phyloP scores from a whole-genome alignment of 2,113 vertebrate species.

The Perccottus glenii region DNA sequence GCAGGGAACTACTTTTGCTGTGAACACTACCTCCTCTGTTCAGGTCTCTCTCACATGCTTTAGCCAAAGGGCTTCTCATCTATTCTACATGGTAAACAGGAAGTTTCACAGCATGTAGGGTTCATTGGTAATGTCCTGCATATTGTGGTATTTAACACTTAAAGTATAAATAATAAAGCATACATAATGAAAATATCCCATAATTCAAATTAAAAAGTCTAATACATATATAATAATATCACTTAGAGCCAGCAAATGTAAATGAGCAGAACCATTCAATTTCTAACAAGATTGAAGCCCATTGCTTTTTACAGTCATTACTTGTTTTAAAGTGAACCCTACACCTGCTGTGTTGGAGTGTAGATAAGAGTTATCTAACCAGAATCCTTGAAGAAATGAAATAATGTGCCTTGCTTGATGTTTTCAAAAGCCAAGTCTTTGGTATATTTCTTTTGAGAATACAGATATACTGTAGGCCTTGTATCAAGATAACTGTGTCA shows the following conservation, averaged over 20 bases:
- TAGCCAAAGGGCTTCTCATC: slow-evolving; percentile 65
- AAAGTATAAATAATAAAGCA: slow-evolving; percentile 7
- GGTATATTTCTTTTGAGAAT: too few relatives aligned
- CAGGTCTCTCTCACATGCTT: slow-evolving; percentile 66
- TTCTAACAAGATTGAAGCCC: too few relatives aligned
- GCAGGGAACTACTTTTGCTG: slow-evolving; percentile 39
- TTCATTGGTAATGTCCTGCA: slow-evolving; percentile 63
- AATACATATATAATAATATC: too few relatives aligned
- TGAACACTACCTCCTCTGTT: slow-evolving; percentile 66
- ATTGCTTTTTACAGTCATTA: too few relatives aligned
- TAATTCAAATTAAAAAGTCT: neutral
- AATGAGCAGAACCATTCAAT: neutral
- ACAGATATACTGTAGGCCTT: too few relatives aligned
- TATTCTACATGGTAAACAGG: slow-evolving; percentile 73
- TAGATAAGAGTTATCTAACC: too few relatives aligned
- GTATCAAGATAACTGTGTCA: neutral
- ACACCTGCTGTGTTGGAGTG: too few relatives aligned
- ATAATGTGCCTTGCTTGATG: too few relatives aligned
- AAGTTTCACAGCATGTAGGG: slow-evolving; percentile 48
- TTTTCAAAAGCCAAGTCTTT: too few relatives aligned
- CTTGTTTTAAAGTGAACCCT: too few relatives aligned
- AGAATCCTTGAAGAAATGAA: too few relatives aligned
- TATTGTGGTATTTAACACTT: slow-evolving; percentile 64
- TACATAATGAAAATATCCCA: neutral
- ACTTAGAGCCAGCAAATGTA: neutral